These are phyloP conservation scores for Branchipolynoe longqiensis DNA, from an alignment of 2,888 invertebrate genomes.

Conservation along the genomic window DNA sequence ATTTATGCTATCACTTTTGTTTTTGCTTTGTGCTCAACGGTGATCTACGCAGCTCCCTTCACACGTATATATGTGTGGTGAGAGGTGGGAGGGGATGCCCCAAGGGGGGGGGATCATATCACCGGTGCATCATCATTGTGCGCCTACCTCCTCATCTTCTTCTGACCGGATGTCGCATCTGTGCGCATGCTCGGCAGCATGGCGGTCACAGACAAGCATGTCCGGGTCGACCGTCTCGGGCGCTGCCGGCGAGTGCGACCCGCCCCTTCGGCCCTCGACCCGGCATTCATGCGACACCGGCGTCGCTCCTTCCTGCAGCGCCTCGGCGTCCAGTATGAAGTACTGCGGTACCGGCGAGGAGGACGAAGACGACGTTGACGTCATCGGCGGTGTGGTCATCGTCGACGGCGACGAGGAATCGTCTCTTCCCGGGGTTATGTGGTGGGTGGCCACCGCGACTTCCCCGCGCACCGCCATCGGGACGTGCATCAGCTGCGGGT, in stretches of 20 bases:
- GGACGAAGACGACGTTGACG: too few species aligned
- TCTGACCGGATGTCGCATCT: slow-evolving; percentile 28
- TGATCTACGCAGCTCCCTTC: neutral
- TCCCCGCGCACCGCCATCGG: neutral
- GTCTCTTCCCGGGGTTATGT: too few species aligned
- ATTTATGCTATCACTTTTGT: neutral
- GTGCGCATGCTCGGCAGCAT: slow-evolving; percentile 40
- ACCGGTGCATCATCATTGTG: too few species aligned
- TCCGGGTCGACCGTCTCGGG: slow-evolving; percentile 46
- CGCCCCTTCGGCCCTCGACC: neutral
- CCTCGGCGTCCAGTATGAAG: slow-evolving; percentile 44
- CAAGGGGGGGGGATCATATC: neutral
- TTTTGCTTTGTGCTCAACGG: too few species aligned
- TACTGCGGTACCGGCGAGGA: slow-evolving; percentile 39
- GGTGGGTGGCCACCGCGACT: too few species aligned
- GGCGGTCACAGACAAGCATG: slow-evolving; percentile 52
- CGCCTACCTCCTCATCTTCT: too few species aligned
- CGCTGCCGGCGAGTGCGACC: too few species aligned
- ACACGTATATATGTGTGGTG: neutral
- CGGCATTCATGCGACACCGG: slow-evolving; percentile 30
- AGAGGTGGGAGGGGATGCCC: too few species aligned
- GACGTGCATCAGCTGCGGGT: too few species aligned
- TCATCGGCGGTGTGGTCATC: too few species aligned
- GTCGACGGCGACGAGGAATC: too few species aligned
- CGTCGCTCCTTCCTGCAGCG: slow-evolving; percentile 16